Evolutionary conservation across 2,113 vertebrate species (phyloP).

Genomic region (Ivindomyrus marchei): DNA sequence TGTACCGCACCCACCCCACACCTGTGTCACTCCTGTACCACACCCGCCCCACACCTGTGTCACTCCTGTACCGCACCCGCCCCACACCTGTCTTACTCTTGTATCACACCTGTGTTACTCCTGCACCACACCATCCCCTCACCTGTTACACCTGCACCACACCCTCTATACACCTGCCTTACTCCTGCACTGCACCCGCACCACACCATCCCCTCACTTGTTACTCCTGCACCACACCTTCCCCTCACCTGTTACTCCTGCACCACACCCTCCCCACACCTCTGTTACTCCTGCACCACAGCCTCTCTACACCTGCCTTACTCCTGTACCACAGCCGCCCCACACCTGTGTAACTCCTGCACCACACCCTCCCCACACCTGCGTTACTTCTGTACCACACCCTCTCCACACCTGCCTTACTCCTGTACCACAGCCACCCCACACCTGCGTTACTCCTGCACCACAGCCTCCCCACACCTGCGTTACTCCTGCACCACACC

Average conservation of each 20-base stretch:
- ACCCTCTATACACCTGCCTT: neutral
- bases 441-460: neutral
- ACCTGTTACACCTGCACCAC: too few relatives aligned
- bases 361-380: neutral
- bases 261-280: neutral
- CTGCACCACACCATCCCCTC: too few relatives aligned
- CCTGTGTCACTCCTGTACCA: too few relatives aligned
- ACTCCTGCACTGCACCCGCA: too few relatives aligned
- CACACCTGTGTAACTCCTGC: neutral
- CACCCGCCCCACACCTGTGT: too few relatives aligned
- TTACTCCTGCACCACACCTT: neutral
- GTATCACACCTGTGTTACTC: too few relatives aligned
- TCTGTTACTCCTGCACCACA: neutral
- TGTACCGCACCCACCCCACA: too few relatives aligned
- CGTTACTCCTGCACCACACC: neutral
- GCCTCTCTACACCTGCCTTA: conserved; percentile 5
- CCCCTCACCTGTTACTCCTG: neutral
- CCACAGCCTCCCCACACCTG: neutral
- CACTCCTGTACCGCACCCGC: too few relatives aligned
- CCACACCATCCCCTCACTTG: neutral
- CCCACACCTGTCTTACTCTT: too few relatives aligned
- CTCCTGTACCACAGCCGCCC: neutral
- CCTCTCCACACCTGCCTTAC: conserved; percentile 3
- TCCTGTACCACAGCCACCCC: too few relatives aligned
- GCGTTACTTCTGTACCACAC: neutral